Evolutionary conservation across 2,797 vertebrate genomes (phyloP).

Genomic region (Diglossa cyanea): DNA sequence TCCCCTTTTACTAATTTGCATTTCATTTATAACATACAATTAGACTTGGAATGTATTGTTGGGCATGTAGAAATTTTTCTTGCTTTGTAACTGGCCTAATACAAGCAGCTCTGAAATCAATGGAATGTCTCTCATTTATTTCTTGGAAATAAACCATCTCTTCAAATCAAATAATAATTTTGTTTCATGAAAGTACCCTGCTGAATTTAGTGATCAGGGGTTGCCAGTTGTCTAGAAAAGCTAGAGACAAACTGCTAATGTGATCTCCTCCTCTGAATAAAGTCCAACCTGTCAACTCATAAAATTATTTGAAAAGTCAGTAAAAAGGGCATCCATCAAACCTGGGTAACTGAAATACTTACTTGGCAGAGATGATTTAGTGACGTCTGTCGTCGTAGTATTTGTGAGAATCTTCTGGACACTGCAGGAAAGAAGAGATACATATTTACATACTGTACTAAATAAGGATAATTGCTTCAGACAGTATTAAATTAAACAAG

Average conservation of each 20-base stretch:
- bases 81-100: background rate
- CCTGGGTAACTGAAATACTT: slow-evolving; percentile 30
- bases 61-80: background rate
- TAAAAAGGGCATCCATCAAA: background rate
- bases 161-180: background rate
- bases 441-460: background rate
- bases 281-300: background rate
- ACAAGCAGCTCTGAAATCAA: background rate
- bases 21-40: background rate
- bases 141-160: background rate
- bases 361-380: slow-evolving; percentile 99
- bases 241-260: background rate
- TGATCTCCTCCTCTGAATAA: background rate
- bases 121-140: background rate
- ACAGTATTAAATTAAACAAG: background rate
- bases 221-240: background rate
- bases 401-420: slow-evolving; percentile 97
- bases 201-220: background rate
- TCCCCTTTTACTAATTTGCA: background rate
- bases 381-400: slow-evolving; percentile 95
- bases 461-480: background rate
- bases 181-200: background rate
- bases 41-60: background rate
- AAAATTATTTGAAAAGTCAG: background rate
- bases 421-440: slow-evolving; percentile 77